These are phyloP conservation scores for Taxidea taxus DNA, from an alignment of 2,113 vertebrate genomes.

Conservation along the genomic window DNA sequence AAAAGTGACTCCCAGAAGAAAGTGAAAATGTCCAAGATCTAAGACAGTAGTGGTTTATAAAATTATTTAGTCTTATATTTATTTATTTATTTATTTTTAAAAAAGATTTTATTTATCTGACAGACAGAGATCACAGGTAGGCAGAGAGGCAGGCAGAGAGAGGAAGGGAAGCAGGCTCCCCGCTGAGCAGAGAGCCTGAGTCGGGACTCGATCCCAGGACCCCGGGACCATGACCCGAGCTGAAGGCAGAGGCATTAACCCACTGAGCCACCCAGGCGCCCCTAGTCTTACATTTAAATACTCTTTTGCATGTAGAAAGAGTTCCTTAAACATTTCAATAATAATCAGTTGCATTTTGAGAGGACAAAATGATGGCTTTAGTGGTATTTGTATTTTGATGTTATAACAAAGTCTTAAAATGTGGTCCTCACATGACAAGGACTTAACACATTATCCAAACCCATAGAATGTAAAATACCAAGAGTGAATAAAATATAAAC, in stretches of 20 bases:
- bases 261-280: no score
- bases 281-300: not conserved
- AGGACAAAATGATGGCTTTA: not conserved
- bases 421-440: not conserved
- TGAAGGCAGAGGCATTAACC: no score
- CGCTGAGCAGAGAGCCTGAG: no score
- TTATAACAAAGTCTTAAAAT: not conserved
- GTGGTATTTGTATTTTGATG: not conserved
- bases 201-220: no score
- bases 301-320: not conserved
- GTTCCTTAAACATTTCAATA: not conserved
- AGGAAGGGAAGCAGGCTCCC: no score
- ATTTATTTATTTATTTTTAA: no score
- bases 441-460: not conserved
- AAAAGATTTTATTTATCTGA: no score
- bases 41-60: not conserved
- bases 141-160: no score
- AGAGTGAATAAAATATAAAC: not conserved
- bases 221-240: no score
- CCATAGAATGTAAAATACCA: not conserved
- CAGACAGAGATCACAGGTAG: no score
- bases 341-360: not conserved
- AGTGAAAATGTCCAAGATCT: not conserved
- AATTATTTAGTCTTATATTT: not conserved
- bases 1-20: not conserved